A percentile compares a stretch with the other conserved stretches of the same genome.
phyloP scores from a whole-genome alignment of 2,113 vertebrate species.

The Sorex fumeus region DNA sequence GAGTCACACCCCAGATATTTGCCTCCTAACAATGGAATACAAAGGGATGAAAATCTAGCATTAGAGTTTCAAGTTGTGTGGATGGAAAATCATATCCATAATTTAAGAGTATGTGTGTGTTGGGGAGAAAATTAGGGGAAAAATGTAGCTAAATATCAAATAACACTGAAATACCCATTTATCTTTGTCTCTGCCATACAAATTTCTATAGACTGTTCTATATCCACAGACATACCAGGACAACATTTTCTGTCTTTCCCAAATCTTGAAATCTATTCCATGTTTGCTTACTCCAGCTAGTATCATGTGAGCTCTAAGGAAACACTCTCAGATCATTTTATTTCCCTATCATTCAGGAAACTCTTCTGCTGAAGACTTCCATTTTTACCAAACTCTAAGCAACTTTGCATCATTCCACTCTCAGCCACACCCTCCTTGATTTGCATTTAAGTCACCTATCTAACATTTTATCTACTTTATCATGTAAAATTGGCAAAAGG shows the following conservation, averaged over 20 bases:
- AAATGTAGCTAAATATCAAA: constrained; percentile 20
- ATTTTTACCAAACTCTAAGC: background rate
- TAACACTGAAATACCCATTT: background rate
- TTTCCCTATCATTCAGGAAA: background rate
- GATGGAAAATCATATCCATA: background rate
- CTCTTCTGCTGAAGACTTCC: background rate
- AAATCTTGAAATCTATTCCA: background rate
- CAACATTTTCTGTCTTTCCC: background rate
- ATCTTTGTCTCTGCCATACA: constrained; percentile 9
- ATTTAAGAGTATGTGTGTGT: background rate
- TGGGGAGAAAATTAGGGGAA: background rate
- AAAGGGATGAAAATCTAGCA: constrained; percentile 25
- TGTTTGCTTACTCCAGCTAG: background rate
- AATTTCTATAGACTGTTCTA: constrained; percentile 35
- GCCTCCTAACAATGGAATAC: background rate
- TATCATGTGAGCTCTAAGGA: constrained; percentile 30
- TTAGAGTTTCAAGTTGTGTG: background rate
- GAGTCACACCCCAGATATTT: background rate
- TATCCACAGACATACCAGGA: background rate
- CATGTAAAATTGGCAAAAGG: background rate
- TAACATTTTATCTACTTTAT: background rate
- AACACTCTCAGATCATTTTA: constrained; percentile 3
- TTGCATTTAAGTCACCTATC: background rate
- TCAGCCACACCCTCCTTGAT: background rate
- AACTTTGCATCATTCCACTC: background rate